Evolutionary conservation across 1,140 invertebrate genomes (phyloP), one percentile per base, ranked within the genome.

Genomic region (Chrysomallon squamiferum): DNA sequence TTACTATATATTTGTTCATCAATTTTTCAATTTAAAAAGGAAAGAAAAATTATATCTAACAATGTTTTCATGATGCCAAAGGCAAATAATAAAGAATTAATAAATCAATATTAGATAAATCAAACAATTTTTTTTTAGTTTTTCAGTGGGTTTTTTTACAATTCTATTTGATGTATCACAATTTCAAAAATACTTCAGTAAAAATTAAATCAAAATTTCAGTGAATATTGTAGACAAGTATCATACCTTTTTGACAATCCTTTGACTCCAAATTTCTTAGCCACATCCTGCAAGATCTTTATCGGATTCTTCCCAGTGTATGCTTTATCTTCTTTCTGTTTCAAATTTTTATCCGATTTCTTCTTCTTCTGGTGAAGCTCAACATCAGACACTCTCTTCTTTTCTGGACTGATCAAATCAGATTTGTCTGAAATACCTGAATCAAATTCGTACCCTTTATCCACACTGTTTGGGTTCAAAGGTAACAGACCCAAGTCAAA

Each of bases 201-300:
- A 43, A 47, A 25, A 27, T 4, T 47, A 58, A 25, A 22, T 43
- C 15, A 30, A 30, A 49, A 60, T 29, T 43, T n/a, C n/a, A n/a
- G n/a, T n/a, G n/a, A n/a, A n/a, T n/a, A n/a, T n/a, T n/a, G n/a
- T n/a, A n/a, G n/a, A n/a, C n/a, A n/a, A n/a, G n/a, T n/a, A 20
- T 29, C 50, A 27, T 77, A 84, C 79, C 73, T 78, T 71, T 85
- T 85, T 6, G 73, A 68, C 33, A 87, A 68, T 27, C 72, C 62
- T 65, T 80, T 77, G 1, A 87, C 67, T 27, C 82, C 79, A 73
- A 86, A 78, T 65, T 76, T 83, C 56, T 74, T 89, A 0, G 89
- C 88, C 5, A 87, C 78, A 29, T 90, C 90, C 74, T 89, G 87
- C 22, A 91, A 76, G 25, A 89, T 70, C 65, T 88, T 87, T 3